Base-by-base conservation (phyloP, 2,797 vertebrate genomes). In the Chaunax sp. region DNA sequence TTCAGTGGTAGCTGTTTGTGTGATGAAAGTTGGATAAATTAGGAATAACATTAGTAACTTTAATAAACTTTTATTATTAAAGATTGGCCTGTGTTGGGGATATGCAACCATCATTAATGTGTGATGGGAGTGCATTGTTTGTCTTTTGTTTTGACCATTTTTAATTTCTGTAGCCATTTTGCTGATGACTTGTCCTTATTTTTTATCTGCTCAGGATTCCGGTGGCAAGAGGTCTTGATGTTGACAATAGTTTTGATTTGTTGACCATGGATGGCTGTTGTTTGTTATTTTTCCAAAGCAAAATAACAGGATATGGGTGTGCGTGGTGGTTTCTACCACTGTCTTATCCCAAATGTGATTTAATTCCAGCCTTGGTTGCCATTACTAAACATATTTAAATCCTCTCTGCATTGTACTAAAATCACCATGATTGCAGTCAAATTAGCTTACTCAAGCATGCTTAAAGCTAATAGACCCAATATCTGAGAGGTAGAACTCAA, bases 191-290 rank as follows among this genome's bases (percentile, higher is more conserved):
- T 69, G 10, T 2, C 18, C 6, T 25, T 15, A 6, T 58, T 68
- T 66, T 68, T 55, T 46, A 41, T 67, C 44, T 64, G 23, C 4
- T 51, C 3, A n/a, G 3, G 26, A 79, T 68, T 72, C 62, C 1
- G 1, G 51, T 59, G 41, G 60, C 53, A 63, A 58, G 37, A 37
- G 54, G 68, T 53, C 56, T 47, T 64, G 7, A 53, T 5, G 0
- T 2, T 71, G 50, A 56, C 14, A 44, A 35, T 55, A 54, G 38
- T 33, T 73, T 74, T 43, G 64, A 73, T 84, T 71, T 56, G 52
- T 61, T 46, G 40, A 44, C 20, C 19, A 25, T 45, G 3, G 35
- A 38, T 30, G 33, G 30, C 41, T 22, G 40, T 66, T 41, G 25
- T 20, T 44, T 63, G 28, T 51, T 71, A 37, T 46, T 55, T 38